Evolutionary conservation across 2,113 vertebrate species (phyloP).

Genomic region (Galbula dea): DNA sequence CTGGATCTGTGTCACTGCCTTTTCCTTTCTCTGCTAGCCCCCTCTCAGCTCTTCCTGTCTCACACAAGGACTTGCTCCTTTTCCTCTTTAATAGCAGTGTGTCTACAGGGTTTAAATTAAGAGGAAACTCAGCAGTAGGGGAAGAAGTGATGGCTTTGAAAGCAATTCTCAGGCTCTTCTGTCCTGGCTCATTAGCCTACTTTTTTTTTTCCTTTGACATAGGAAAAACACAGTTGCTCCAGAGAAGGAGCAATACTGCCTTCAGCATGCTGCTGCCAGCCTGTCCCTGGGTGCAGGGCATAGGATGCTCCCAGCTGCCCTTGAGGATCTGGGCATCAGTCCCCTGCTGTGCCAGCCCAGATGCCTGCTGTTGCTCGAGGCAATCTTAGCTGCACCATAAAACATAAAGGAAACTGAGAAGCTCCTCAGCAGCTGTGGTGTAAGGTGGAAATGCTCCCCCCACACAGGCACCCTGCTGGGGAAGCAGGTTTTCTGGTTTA

Average conservation of each 20-base stretch:
- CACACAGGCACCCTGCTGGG: fast-evolving
- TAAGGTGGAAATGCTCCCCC: not conserved
- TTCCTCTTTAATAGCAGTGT: not conserved
- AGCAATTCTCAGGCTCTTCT: not conserved
- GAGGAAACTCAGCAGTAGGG: not conserved
- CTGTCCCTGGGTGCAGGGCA: not conserved
- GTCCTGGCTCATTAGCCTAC: not conserved
- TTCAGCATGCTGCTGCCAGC: not conserved
- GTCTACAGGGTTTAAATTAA: constrained; percentile 19
- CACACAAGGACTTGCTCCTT: not conserved
- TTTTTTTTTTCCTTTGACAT: too few species aligned
- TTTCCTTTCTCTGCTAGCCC: not conserved
- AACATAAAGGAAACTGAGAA: not conserved
- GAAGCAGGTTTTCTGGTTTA: not conserved
- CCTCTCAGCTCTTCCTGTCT: not conserved
- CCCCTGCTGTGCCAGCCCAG: not conserved
- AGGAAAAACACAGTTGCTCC: not conserved
- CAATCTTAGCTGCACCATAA: not conserved
- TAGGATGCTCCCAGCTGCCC: not conserved
- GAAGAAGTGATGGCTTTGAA: not conserved
- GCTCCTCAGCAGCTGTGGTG: fast-evolving
- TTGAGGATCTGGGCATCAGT: fast-evolving
- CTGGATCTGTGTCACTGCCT: not conserved
- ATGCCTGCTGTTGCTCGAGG: not conserved
- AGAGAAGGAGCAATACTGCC: not conserved